Percentiles rank a stretch among this genome's conserved stretches.
Evolutionary conservation across 2,797 vertebrate species (phyloP).

Genomic region (Galaxias olidus): DNA sequence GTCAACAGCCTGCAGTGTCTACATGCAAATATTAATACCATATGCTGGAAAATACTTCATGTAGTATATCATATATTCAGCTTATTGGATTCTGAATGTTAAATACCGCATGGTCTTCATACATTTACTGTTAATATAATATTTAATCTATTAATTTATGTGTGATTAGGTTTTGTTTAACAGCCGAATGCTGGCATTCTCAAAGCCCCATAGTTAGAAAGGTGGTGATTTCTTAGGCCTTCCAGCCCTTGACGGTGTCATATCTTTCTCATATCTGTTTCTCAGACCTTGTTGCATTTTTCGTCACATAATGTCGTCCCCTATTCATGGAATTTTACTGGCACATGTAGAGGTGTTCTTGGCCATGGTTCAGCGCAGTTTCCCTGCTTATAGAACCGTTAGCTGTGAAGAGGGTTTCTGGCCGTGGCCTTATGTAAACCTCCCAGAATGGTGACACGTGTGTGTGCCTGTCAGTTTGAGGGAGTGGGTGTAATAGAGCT

Average conservation of each 20-base stretch:
- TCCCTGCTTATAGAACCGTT: conserved; percentile 3
- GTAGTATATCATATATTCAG: too few relatives aligned
- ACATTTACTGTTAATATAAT: too few relatives aligned
- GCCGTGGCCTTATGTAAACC: conserved; percentile 27
- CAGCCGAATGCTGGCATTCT: too few relatives aligned
- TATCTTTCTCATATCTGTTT: conserved; percentile 24
- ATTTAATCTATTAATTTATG: too few relatives aligned
- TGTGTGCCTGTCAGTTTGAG: conserved; percentile 18
- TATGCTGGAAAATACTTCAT: too few relatives aligned
- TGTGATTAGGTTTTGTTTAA: too few relatives aligned
- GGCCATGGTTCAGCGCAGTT: neutral
- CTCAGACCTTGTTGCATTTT: conserved; percentile 24
- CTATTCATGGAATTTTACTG: conserved; percentile 19
- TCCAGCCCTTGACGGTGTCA: conserved; percentile 23
- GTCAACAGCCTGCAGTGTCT: too few relatives aligned
- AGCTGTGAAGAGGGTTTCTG: neutral
- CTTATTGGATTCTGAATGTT: too few relatives aligned
- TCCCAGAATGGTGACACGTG: conserved; percentile 26
- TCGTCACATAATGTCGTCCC: conserved; percentile 12
- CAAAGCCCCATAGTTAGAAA: too few relatives aligned
- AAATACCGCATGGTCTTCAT: too few relatives aligned
- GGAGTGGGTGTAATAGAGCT: conserved; percentile 8
- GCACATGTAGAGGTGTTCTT: conserved; percentile 6
- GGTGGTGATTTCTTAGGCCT: conserved; percentile 9
- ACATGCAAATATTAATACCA: too few relatives aligned